Evolutionary conservation across 2,888 invertebrate species (phyloP), one percentile per base, ranked within the genome.

Genomic region (Auanema freiburgensis): DNA sequence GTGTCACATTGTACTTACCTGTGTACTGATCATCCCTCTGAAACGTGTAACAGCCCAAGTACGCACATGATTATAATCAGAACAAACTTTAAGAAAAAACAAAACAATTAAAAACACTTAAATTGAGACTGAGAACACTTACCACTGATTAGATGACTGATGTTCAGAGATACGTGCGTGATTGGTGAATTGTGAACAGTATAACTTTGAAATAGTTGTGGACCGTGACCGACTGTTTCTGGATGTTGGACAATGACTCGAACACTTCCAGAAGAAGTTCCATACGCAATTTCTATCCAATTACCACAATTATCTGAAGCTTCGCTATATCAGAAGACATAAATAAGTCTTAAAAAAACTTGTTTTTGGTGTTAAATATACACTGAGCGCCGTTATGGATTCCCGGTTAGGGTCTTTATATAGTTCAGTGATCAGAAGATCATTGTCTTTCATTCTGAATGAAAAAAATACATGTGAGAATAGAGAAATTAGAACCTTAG

Each of bases 231-330:
- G 11, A 96, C 95, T 0, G 97, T 97, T 86, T 98, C 97, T 1
- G 97, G 97, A 86, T 98, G 97, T 81, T 97, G 97, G 0, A 97
- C 96, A 65, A 98, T 96, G 1, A 98, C 94, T 40, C 96, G 88
- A 18, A 98, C 96, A 0, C 92, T 92, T 1, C 97, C 97, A 18
- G 85, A 74, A 74, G 91, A 90, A 0, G 97, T 98, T 2, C 97
- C 98, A 85, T 98, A 98, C 0, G 97, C 98, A 79, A 98, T 97
- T 87, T 98, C 98, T 81, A 98, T 95, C 96, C 97, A 97, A 86
- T 97, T 97, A 51, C 96, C 96, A 86, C 93, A 93, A 64, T 94
- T 87, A 88, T 92, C 94, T 93, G 84, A 25, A 73, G 42, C 11
- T 51, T 24, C 44, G 11, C 12, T 23, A 16, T 24, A 41, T 49